Evolutionary conservation across 2,797 vertebrate species (phyloP), one percentile per base, ranked within the genome.

Genomic region (Falco berigora): DNA sequence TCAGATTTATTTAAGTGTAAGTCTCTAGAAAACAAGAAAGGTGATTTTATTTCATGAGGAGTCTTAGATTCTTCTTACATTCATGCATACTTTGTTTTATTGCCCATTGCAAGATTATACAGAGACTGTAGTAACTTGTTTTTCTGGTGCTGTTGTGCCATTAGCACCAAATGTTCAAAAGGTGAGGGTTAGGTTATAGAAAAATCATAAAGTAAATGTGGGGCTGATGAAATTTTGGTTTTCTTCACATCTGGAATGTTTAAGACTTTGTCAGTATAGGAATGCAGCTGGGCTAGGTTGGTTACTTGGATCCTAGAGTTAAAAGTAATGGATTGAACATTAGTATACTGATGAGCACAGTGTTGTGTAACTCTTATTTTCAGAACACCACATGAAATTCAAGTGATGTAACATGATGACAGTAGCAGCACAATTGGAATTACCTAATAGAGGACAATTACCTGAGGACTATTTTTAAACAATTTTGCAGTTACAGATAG

Each of bases 351-450:
- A 21, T 44, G 36, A 92, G 34, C 34, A 17, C 20, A 50, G 49
- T 25, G 56, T 93, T 95, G 80, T 50, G 64, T 94, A 94, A 92
- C 58, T 34, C 58, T 32, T 71, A 46, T 93, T 96, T 95, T 95
- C 77, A 80, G 77, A 91, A 42, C 28, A 62, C 50, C 18, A 27
- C 49, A 19, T 87, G 71, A 79, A 95, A 95, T 93, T 89, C 59
- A 94, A 71, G 83, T 92, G 56, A 87, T 77, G 90, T 87, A 90
- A 80, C 25, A 1, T 6, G 18, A 92, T 89, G 83, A 92, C 80
- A 92, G 92, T 47, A 66, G 73, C 69, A 81, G 69, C 42, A 84
- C 78, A 92, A 64, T 2, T 74, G 46, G 59, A 77, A 71, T 93
- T 89, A 73, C 52, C 15, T 83, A 82, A 89, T 58, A 61, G 67